Percentiles rank a stretch among this genome's conserved stretches.
Evolutionary conservation across 2,888 invertebrate species (phyloP).

Genomic region (Cacoxenus indagator): DNA sequence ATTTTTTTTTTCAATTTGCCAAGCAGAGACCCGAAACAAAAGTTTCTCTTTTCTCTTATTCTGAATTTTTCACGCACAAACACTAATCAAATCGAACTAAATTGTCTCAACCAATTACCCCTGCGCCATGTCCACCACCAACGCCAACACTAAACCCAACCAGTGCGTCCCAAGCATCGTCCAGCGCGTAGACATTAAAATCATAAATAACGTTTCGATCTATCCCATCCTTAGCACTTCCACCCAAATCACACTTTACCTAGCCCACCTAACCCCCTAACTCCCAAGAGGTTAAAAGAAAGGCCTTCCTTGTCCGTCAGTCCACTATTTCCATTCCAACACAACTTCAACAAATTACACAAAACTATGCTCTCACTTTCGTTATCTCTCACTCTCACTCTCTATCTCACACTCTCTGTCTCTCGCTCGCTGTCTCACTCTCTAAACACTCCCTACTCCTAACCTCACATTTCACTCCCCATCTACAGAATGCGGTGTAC

Average conservation of each 20-base stretch:
- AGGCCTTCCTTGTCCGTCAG: background rate
- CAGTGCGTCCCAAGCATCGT: constrained; percentile 51
- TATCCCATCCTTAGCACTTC: constrained; percentile 25
- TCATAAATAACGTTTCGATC: constrained; percentile 26
- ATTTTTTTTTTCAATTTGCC: constrained; percentile 34
- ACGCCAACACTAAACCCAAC: constrained; percentile 23
- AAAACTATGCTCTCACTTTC: constrained; percentile 30
- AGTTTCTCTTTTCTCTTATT: constrained; percentile 49
- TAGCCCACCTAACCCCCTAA: background rate
- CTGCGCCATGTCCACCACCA: constrained; percentile 11
- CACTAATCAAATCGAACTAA: constrained; percentile 29
- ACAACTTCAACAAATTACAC: constrained; percentile 20
- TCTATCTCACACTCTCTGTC: constrained; percentile 23
- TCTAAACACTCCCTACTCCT: constrained; percentile 69
- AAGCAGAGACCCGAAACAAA: constrained; percentile 58
- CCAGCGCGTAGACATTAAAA: constrained; percentile 46
- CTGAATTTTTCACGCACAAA: constrained; percentile 47
- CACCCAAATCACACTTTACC: constrained; percentile 25
- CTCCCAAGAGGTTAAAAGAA: background rate
- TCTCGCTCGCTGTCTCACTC: constrained; percentile 46
- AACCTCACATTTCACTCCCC: constrained; percentile 70
- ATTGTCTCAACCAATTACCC: constrained; percentile 8
- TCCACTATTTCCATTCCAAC: background rate
- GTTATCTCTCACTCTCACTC: constrained; percentile 20
- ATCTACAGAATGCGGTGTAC: constrained; percentile 86